phyloP scores from a whole-genome alignment of 2,113 vertebrate genomes.

The Xenopus laevis region DNA sequence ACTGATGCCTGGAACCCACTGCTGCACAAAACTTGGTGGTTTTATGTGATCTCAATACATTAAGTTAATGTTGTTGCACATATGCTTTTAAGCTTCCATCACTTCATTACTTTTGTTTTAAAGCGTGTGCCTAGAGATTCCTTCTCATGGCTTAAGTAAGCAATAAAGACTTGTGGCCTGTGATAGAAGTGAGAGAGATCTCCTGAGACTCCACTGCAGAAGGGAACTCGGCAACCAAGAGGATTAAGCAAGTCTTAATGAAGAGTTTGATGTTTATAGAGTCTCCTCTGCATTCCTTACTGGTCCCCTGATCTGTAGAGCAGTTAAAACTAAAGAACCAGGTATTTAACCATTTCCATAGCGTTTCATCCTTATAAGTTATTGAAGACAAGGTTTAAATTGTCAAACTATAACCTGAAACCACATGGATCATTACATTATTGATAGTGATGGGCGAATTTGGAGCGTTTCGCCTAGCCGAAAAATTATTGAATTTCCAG shows the following conservation, averaged over 20 bases:
- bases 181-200: slow-evolving; percentile 26
- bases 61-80: slow-evolving; percentile 38
- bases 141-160: slow-evolving; percentile 13
- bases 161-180: slow-evolving; percentile 42
- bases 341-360: background rate
- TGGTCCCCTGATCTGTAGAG: background rate
- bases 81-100: slow-evolving; percentile 33
- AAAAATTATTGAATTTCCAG: no score
- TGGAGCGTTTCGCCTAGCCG: no score
- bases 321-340: background rate
- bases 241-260: slow-evolving; percentile 38
- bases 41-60: slow-evolving; percentile 13
- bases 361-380: no score
- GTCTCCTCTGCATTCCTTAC: background rate
- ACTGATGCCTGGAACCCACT: background rate
- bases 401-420: no score
- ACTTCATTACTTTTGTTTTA: slow-evolving; percentile 37
- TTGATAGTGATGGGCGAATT: no score
- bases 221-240: slow-evolving; percentile 9
- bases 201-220: background rate
- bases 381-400: no score
- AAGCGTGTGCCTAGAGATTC: slow-evolving; percentile 6
- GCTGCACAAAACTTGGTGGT: background rate
- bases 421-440: no score
- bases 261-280: slow-evolving; percentile 36